Percentiles rank a stretch among this genome's conserved stretches.
Conservation (phyloP, 2,888 invertebrate species). For the Neria commutata region DNA sequence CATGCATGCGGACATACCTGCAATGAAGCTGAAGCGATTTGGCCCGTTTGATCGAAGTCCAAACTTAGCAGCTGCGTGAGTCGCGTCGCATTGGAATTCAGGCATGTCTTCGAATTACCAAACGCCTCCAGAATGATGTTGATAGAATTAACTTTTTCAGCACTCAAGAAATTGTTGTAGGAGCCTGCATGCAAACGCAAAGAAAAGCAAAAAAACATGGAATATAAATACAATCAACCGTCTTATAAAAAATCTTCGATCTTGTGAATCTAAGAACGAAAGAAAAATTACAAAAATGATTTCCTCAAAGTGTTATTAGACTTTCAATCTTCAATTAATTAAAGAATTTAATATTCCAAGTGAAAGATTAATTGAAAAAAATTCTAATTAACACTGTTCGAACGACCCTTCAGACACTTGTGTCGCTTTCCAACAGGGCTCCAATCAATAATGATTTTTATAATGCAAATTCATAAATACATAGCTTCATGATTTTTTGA, state of each 20-base stretch:
- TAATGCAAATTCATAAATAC: too few species aligned
- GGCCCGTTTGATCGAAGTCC: constrained; percentile 93
- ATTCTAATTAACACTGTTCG: too few species aligned
- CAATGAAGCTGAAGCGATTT: constrained; percentile 86
- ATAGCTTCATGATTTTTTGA: too few species aligned
- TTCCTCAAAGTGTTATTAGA: too few species aligned
- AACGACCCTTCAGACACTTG: too few species aligned
- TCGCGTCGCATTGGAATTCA: constrained; percentile 87
- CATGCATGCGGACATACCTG: constrained; percentile 66
- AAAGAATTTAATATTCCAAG: too few species aligned
- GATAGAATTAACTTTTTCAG: constrained; percentile 84
- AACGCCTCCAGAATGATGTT: constrained; percentile 87
- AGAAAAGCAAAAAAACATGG: constrained; percentile 2
- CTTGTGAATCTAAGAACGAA: not conserved
- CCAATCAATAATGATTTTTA: too few species aligned
- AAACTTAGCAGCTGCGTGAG: constrained; percentile 91
- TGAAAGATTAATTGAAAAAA: too few species aligned
- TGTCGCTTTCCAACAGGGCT: too few species aligned
- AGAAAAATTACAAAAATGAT: not conserved
- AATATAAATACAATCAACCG: not conserved
- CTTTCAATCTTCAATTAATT: too few species aligned
- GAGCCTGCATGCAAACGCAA: constrained; percentile 58
- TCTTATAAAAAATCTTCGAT: not conserved
- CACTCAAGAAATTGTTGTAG: constrained; percentile 76
- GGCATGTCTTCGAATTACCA: constrained; percentile 84